These are phyloP conservation scores for Champsocephalus gunnari DNA, from an alignment of 2,797 vertebrate genomes.

Conservation along the genomic window DNA sequence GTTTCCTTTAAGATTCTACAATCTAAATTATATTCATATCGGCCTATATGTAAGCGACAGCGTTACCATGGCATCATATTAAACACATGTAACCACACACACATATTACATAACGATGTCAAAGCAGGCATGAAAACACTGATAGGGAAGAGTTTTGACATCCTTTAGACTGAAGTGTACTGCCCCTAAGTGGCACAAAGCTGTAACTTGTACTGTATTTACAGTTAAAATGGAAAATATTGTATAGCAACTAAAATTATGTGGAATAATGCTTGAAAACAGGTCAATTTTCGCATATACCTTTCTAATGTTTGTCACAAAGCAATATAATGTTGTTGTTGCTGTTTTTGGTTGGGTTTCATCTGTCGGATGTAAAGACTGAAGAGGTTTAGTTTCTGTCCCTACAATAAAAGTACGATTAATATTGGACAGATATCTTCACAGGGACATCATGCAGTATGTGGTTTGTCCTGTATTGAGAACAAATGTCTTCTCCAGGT, in stretches of 20 bases:
- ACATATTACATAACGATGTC: neutral
- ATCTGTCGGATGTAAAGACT: neutral
- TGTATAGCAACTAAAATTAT: neutral
- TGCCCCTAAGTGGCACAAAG: slow-evolving; percentile 3
- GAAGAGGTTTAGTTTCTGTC: no score
- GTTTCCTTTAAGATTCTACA: neutral
- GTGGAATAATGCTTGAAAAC: neutral
- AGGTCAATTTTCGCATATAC: no score
- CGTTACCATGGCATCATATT: no score
- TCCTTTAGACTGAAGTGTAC: neutral
- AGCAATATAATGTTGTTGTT: neutral
- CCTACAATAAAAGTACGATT: no score
- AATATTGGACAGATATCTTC: neutral
- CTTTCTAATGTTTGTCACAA: no score
- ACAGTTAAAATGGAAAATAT: neutral
- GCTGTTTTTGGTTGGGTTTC: neutral
- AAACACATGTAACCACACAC: neutral
- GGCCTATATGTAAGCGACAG: no score
- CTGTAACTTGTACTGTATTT: neutral
- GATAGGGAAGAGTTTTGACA: neutral
- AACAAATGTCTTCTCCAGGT: slow-evolving; percentile 57
- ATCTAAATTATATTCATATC: no score
- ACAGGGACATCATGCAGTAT: neutral
- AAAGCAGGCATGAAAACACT: neutral
- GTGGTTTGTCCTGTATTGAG: neutral